These are phyloP conservation scores for Caenorhabditis angaria DNA, from an alignment of 2,888 invertebrate genomes.

Conservation along the genomic window DNA sequence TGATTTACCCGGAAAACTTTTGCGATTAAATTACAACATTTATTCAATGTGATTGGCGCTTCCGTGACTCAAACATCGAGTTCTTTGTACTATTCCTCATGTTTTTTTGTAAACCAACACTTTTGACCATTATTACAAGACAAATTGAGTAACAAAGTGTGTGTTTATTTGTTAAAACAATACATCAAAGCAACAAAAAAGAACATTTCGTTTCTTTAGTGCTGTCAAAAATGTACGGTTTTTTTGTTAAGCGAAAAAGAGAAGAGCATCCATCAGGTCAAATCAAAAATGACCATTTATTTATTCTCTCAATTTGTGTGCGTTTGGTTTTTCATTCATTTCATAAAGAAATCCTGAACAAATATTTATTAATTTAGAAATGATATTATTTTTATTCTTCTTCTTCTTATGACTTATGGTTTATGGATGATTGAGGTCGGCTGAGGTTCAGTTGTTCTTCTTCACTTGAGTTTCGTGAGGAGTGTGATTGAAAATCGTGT, in stretches of 20 bases:
- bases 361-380: background rate
- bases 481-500: background rate
- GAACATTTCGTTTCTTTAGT: background rate
- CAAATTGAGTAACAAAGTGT: background rate
- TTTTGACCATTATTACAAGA: background rate
- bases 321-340: background rate
- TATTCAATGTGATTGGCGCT: too few species aligned
- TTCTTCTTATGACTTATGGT: too few species aligned
- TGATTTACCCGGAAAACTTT: too few species aligned
- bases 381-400: too few species aligned
- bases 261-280: background rate
- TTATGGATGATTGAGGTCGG: too few species aligned
- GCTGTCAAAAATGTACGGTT: conserved; percentile 1
- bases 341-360: background rate
- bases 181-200: background rate
- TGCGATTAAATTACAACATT: too few species aligned
- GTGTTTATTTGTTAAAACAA: background rate
- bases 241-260: too few species aligned
- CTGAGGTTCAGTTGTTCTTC: too few species aligned
- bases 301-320: background rate
- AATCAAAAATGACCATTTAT: background rate
- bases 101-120: background rate
- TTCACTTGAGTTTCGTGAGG: background rate
- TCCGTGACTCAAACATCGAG: too few species aligned
- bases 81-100: background rate